Conservation (phyloP, 1,140 invertebrate genomes). For the Chironomus striatipennis region DNA sequence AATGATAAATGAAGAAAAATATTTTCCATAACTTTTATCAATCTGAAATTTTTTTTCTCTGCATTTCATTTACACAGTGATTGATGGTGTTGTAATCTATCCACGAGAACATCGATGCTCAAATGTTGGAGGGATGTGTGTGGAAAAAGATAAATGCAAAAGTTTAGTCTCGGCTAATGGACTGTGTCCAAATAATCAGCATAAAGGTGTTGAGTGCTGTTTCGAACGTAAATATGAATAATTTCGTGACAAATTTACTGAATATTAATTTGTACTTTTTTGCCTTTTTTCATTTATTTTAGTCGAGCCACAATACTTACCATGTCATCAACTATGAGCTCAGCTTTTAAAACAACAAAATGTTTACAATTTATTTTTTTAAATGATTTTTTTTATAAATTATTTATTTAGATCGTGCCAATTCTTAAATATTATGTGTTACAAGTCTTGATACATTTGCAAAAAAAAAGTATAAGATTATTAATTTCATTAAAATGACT, state of each 20-base stretch:
- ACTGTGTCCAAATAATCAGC: constrained; percentile 35
- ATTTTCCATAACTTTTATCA: background rate
- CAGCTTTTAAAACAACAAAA: background rate
- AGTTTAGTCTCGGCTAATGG: constrained; percentile 33
- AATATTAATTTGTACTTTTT: background rate
- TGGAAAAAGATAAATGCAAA: constrained; percentile 34
- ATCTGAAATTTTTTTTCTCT: background rate
- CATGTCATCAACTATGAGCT: background rate
- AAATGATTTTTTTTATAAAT: background rate
- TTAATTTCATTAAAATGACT: background rate
- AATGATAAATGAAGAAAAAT: background rate
- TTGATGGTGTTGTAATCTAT: constrained; percentile 36
- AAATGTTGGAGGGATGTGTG: constrained; percentile 36
- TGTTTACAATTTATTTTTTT: background rate
- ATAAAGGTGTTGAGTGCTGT: constrained; percentile 38
- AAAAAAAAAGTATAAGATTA: background rate
- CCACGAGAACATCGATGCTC: constrained; percentile 35
- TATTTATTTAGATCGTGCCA: background rate
- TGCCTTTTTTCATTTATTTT: background rate
- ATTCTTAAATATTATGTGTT: background rate
- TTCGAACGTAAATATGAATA: constrained; percentile 37
- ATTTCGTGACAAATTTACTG: background rate
- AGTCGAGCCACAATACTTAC: constrained; percentile 4
- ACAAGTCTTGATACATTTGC: background rate
- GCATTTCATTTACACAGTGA: constrained; percentile 28